Conservation (phyloP, 2,797 vertebrate species). For the Silurus aristotelis region DNA sequence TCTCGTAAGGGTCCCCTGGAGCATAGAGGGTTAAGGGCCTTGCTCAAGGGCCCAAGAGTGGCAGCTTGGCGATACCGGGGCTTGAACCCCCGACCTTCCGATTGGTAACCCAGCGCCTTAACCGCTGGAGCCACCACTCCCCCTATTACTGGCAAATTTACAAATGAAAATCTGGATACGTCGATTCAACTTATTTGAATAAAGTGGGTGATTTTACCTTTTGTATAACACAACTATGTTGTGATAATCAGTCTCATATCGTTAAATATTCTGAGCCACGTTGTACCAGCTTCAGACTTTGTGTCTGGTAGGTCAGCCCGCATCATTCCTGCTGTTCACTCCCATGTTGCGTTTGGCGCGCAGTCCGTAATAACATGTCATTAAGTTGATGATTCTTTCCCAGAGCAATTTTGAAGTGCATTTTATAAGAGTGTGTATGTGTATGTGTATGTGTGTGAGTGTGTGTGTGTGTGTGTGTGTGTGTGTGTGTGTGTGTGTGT, state of each 20-base stretch:
- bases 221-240: neutral
- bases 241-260: neutral
- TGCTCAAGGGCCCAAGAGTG: too few relatives aligned
- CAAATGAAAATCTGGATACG: too few relatives aligned
- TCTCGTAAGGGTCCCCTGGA: too few relatives aligned
- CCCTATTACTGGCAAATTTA: too few relatives aligned
- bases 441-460: neutral
- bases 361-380: constrained; percentile 31
- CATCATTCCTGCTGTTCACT: constrained; percentile 31
- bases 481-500: neutral
- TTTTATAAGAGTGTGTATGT: neutral
- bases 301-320: constrained; percentile 24
- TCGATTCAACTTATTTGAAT: neutral
- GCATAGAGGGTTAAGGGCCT: too few relatives aligned
- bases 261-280: constrained; percentile 1
- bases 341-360: constrained; percentile 19
- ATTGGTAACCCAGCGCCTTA: too few relatives aligned
- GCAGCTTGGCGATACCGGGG: too few relatives aligned
- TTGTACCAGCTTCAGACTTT: constrained; percentile 11
- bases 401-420: constrained; percentile 20
- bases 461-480: neutral
- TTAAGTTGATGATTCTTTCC: constrained; percentile 32
- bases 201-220: neutral
- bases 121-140: too few relatives aligned
- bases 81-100: too few relatives aligned